Evolutionary conservation across 2,797 vertebrate species (phyloP).

Genomic region (Psittacula echo): DNA sequence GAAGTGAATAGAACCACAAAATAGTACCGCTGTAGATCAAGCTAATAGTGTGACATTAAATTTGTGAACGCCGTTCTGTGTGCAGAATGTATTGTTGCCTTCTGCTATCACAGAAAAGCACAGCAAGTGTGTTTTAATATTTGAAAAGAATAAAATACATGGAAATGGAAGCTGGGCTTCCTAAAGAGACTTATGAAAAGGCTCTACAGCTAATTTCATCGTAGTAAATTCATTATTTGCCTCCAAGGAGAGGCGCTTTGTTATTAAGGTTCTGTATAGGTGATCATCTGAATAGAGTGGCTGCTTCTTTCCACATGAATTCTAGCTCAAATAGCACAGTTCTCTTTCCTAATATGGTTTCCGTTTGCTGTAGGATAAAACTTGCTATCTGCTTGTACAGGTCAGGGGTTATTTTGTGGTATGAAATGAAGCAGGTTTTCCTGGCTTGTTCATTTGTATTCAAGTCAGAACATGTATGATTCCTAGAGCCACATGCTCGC

Average conservation of each 20-base stretch:
- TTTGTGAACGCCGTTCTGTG: not conserved
- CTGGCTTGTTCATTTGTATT: not conserved
- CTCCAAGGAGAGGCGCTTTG: not conserved
- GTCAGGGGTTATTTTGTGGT: not conserved
- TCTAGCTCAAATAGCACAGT: not conserved
- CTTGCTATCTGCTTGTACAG: not conserved
- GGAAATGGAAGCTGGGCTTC: not conserved
- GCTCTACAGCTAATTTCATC: not conserved
- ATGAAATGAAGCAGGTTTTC: not conserved
- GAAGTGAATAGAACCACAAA: not conserved
- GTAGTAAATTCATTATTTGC: not conserved
- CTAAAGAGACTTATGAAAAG: not conserved
- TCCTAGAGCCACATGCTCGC: not conserved
- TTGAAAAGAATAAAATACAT: not conserved
- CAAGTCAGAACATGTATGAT: not conserved
- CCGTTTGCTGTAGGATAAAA: not conserved
- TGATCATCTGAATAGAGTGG: not conserved
- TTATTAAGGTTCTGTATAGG: not conserved
- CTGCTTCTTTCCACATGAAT: not conserved
- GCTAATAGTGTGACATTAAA: fast-evolving
- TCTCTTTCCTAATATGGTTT: not conserved
- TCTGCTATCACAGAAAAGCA: not conserved
- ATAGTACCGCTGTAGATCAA: not conserved
- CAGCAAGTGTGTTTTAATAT: not conserved
- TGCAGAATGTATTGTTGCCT: not conserved